Evolutionary conservation across 2,113 vertebrate species (phyloP).

Genomic region (Vidua macroura): DNA sequence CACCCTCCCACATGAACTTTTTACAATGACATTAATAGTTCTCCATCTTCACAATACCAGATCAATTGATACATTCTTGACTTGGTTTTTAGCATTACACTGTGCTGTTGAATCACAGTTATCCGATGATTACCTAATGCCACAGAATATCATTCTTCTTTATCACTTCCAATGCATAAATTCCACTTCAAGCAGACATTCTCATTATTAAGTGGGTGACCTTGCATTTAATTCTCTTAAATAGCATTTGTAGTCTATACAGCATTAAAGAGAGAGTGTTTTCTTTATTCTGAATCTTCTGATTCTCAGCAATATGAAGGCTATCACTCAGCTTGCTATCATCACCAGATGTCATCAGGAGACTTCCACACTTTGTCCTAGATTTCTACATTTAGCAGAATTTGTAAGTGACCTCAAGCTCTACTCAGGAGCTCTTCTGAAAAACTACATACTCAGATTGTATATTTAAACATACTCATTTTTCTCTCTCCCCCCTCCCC

Average conservation of each 20-base stretch:
- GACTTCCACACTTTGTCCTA: background rate
- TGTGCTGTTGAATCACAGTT: background rate
- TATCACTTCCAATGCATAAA: background rate
- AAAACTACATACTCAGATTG: background rate
- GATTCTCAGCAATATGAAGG: background rate
- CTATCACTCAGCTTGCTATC: background rate
- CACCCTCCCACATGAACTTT: background rate
- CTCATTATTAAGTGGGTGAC: background rate
- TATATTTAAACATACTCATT: background rate
- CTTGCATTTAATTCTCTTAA: background rate
- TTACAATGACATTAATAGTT: background rate
- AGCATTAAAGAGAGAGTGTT: background rate
- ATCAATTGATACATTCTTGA: background rate
- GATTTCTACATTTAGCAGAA: background rate
- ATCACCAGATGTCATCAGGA: background rate
- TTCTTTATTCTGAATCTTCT: background rate
- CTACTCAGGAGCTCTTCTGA: background rate
- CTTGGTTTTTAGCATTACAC: background rate
- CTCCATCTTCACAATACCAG: background rate
- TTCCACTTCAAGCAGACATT: background rate
- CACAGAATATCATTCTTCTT: background rate
- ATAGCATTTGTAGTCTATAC: background rate
- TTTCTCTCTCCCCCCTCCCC: background rate
- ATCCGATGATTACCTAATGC: background rate
- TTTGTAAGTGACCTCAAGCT: background rate